Base-by-base conservation (phyloP, 2,888 invertebrate species). In the Eugnorisma glareosa region DNA sequence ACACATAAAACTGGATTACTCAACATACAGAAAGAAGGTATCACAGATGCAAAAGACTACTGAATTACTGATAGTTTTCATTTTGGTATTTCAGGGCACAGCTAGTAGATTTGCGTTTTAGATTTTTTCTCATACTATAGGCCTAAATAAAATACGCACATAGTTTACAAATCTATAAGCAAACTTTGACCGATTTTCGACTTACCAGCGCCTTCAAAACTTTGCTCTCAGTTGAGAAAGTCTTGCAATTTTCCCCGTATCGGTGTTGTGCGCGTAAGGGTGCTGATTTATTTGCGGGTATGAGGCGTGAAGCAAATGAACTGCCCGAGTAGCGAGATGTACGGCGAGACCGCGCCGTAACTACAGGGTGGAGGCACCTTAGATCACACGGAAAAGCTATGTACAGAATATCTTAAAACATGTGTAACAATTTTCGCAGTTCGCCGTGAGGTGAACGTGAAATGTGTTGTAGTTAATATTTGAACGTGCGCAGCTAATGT, bases 241-340 rank as follows among this genome's bases (percentile, higher is more conserved):
- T 92, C 90, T 92, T 90, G 91, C 90, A 92, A 90, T 93, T 93
- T 94, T 91, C 91, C 91, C 90, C 88, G 90, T 90, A 91, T 91
- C 92, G 90, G 92, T 92, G 91, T 84, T 81, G 86, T 90, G 89
- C 89, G 91, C 90, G 90, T 91, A 88, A 91, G 92, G 91, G 88
- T 83, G 90, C 93, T 96, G 96, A 96, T 96, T 96, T 96, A 96
- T 96, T 94, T 95, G 96, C 93, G 96, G 95, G 94, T 94, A 94
- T 94, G 95, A 94, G 93, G 94, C 95, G 96, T 96, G 96, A 95
- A 96, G 95, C 93, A 93, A 95, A 96, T 94, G 95, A 94, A 96
- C 94, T 94, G 93, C 96, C 94, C 91, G 90, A 89, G 90, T 89
- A 90, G 91, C 89, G 92, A 95, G 95, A 96, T 96, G 93, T 95